Conservation (phyloP, 2,113 vertebrate species). For the Pipra filicauda region DNA sequence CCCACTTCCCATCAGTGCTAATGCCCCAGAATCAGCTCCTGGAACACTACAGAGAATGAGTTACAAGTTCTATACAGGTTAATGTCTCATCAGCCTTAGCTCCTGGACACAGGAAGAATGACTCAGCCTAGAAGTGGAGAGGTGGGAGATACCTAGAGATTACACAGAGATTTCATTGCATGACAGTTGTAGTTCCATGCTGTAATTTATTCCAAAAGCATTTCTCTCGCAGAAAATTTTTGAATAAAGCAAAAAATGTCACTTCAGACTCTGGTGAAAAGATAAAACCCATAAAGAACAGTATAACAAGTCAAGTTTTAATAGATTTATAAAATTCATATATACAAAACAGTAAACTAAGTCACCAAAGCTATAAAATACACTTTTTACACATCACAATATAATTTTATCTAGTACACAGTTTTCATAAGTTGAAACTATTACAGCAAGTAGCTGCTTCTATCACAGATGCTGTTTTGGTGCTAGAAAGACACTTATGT, state of each 20-base stretch:
- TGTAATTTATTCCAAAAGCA: not conserved
- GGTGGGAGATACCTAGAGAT: not conserved
- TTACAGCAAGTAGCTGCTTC: constrained; percentile 59
- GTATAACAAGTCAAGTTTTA: constrained; percentile 68
- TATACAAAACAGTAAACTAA: constrained; percentile 71
- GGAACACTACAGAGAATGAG: not conserved
- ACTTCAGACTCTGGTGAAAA: not conserved
- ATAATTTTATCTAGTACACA: constrained; percentile 57
- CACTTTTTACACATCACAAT: constrained; percentile 63
- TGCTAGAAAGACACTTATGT: constrained; percentile 45
- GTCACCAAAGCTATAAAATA: constrained; percentile 62
- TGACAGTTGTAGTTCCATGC: not conserved
- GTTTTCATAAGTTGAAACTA: constrained; percentile 52
- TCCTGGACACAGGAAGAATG: not conserved
- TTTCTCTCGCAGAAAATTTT: not conserved
- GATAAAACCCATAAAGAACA: not conserved
- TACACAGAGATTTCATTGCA: not conserved
- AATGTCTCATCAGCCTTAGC: not conserved
- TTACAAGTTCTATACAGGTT: not conserved
- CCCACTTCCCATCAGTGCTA: not conserved
- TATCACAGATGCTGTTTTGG: constrained; percentile 46
- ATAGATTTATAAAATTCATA: constrained; percentile 74
- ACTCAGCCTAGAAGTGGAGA: not conserved
- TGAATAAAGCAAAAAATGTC: not conserved
- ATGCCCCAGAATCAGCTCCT: not conserved